Conservation (phyloP, 2,888 invertebrate species). For the Aphidius colemani region DNA sequence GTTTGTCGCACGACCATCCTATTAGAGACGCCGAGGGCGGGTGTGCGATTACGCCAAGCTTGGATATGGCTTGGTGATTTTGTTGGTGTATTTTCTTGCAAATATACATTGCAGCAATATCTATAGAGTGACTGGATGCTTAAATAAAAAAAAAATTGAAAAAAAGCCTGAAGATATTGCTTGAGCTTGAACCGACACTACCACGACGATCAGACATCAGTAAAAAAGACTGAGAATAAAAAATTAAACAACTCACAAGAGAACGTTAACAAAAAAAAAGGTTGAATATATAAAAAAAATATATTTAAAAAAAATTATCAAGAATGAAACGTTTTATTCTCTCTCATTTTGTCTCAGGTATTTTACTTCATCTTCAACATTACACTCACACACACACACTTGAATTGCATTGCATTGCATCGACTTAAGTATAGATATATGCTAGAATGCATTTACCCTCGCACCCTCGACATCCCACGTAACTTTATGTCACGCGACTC, state of each 20-base stretch:
- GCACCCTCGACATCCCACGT: constrained; percentile 22
- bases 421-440: no score
- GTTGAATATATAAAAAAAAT: constrained; percentile 8
- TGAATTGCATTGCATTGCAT: neutral
- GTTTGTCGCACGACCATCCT: constrained; percentile 50
- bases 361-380: constrained; percentile 1
- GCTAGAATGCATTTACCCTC: neutral
- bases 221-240: constrained; percentile 8
- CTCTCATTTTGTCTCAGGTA: constrained; percentile 17
- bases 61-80: constrained; percentile 18
- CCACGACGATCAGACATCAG: constrained; percentile 15
- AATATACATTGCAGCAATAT: constrained; percentile 1
- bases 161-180: constrained; percentile 16
- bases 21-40: constrained; percentile 43
- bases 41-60: constrained; percentile 41
- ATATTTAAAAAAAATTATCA: constrained; percentile 9
- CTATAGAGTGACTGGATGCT: neutral
- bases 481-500: constrained; percentile 21
- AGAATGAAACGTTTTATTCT: neutral
- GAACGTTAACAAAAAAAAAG: neutral
- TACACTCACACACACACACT: constrained; percentile 9
- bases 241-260: constrained; percentile 4
- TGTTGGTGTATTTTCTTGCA: constrained; percentile 4
- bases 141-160: neutral
- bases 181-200: constrained; percentile 13